Evolutionary conservation across 2,888 invertebrate species (phyloP).

Genomic region (Trichogramma dendrolimi): DNA sequence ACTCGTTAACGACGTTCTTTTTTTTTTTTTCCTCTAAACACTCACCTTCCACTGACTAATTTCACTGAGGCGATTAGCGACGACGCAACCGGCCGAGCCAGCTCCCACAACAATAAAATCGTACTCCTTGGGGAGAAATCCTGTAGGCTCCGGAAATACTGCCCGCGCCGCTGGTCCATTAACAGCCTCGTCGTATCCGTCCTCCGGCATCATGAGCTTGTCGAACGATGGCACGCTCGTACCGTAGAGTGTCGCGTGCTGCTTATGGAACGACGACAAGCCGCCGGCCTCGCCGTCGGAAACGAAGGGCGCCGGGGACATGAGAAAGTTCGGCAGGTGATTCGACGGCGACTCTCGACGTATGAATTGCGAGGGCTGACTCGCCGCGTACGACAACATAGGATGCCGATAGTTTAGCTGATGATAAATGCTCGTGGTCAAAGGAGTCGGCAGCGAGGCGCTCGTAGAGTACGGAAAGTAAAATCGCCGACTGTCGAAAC

Average conservation of each 20-base stretch:
- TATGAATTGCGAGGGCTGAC: background rate
- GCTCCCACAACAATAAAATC: slow-evolving; percentile 58
- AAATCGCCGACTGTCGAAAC: slow-evolving; percentile 5
- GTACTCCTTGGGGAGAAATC: slow-evolving; percentile 36
- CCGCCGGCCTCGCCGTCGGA: slow-evolving; percentile 2
- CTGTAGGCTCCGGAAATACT: slow-evolving; percentile 22
- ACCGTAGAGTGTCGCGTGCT: background rate
- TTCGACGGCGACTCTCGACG: background rate
- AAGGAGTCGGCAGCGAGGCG: background rate
- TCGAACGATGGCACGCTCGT: background rate
- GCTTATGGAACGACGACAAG: background rate
- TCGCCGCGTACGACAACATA: background rate
- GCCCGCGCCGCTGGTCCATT: background rate
- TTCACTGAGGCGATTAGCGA: slow-evolving; percentile 54
- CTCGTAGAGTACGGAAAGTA: background rate
- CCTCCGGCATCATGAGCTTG: background rate
- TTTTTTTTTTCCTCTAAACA: background rate
- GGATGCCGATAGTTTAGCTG: background rate
- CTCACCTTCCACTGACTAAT: slow-evolving; percentile 36
- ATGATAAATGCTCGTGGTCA: background rate
- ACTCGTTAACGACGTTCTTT: no score
- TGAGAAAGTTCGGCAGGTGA: background rate
- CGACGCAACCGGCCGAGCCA: slow-evolving; percentile 58
- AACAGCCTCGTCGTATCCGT: background rate
- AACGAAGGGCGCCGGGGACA: background rate